A percentile compares a stretch with the other conserved stretches of the same genome.
Evolutionary conservation across 2,797 vertebrate species (phyloP).

Genomic region (Pipistrellus pipistrellus): DNA sequence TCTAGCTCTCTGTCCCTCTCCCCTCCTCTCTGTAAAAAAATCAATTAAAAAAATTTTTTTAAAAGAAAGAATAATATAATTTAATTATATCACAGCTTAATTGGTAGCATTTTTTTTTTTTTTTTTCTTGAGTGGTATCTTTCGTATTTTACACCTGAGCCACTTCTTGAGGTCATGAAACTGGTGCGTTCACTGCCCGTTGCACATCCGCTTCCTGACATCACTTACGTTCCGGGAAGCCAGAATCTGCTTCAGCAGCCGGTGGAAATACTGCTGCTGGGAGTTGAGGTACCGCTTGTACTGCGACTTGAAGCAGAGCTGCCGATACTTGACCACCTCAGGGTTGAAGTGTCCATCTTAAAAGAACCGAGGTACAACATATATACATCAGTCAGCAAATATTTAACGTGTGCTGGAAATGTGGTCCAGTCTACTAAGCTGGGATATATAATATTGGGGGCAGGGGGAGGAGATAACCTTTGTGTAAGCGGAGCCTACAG

Average conservation of each 20-base stretch:
- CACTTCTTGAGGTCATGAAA: not conserved
- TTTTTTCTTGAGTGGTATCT: not conserved
- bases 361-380: not conserved
- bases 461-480: not conserved
- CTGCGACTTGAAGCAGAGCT: slow-evolving; percentile 96
- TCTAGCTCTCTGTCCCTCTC: too few species aligned
- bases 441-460: not conserved
- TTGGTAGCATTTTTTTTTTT: not conserved
- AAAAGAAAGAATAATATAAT: not conserved
- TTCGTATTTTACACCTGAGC: not conserved
- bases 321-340: slow-evolving; percentile 97
- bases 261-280: slow-evolving; percentile 98
- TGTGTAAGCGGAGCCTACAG: not conserved
- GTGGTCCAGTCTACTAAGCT: not conserved
- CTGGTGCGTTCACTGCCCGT: not conserved
- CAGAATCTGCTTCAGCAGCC: slow-evolving; percentile 96
- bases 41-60: too few species aligned
- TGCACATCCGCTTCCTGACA: too few species aligned
- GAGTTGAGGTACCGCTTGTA: slow-evolving; percentile 94
- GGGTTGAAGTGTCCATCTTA: slow-evolving; percentile 98
- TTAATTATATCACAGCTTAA: not conserved
- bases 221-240: slow-evolving; percentile 95
- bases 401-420: not conserved
- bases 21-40: too few species aligned
- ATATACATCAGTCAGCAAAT: not conserved